A percentile compares a stretch with the other conserved stretches of the same genome.
Conservation (phyloP, 2,888 invertebrate species). For the Eupithecia subumbrata region DNA sequence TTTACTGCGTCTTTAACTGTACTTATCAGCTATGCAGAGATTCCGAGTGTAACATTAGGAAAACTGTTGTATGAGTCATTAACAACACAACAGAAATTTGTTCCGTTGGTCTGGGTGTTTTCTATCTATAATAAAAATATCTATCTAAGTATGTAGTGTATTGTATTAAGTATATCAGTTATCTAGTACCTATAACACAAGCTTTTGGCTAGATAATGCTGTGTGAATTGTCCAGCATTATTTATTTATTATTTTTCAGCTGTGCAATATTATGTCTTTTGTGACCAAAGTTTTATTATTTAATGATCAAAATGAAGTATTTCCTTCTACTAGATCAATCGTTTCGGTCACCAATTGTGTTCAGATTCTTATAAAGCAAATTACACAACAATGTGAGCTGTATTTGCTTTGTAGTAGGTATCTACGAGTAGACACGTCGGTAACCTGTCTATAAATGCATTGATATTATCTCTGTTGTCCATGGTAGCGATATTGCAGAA, state of each 20-base stretch:
- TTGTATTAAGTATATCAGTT: too few species aligned
- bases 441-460: slow-evolving; percentile 1
- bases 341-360: neutral
- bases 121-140: too few species aligned
- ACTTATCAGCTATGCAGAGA: neutral
- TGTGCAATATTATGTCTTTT: neutral
- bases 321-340: neutral
- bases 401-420: neutral
- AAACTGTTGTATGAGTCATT: neutral
- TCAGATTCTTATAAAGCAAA: neutral
- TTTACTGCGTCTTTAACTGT: neutral
- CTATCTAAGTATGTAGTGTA: too few species aligned
- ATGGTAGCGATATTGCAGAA: slow-evolving; percentile 22
- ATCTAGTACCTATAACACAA: too few species aligned
- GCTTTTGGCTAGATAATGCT: too few species aligned
- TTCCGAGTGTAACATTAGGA: neutral
- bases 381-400: neutral
- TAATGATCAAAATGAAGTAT: neutral
- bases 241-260: too few species aligned
- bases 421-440: neutral
- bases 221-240: too few species aligned
- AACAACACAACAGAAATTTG: too few species aligned
- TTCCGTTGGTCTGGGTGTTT: too few species aligned
- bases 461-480: neutral
- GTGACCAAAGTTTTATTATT: neutral